Evolutionary conservation across 2,113 vertebrate species (phyloP).

Genomic region (Sphyrna mokarran): DNA sequence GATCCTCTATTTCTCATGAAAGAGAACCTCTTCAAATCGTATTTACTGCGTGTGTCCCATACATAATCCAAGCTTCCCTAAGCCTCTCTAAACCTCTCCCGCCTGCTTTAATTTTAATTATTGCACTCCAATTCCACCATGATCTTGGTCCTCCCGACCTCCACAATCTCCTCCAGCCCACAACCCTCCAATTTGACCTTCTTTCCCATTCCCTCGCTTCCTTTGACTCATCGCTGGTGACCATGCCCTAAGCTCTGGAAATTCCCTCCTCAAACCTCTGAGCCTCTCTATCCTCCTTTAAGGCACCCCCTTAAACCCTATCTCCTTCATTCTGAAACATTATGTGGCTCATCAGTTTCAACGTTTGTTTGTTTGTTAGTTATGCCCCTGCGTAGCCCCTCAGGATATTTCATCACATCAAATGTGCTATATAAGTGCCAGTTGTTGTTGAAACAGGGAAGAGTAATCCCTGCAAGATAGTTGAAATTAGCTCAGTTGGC

Average conservation of each 20-base stretch:
- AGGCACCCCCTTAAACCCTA: too few species aligned
- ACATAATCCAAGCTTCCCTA: neutral
- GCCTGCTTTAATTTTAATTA: neutral
- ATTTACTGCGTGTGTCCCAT: neutral
- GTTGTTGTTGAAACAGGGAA: neutral
- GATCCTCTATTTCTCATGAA: neutral
- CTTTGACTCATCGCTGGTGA: neutral
- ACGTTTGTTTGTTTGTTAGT: too few species aligned
- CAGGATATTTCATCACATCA: neutral
- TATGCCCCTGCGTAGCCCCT: too few species aligned
- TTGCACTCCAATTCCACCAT: neutral
- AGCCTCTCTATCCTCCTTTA: neutral
- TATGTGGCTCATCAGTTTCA: too few species aligned
- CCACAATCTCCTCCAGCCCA: neutral
- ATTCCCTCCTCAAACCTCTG: too few species aligned
- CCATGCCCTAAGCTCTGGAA: neutral
- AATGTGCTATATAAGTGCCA: neutral
- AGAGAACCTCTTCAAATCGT: neutral
- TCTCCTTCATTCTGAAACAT: too few species aligned
- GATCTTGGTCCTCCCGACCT: neutral
- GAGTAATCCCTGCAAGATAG: neutral
- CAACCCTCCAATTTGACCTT: neutral
- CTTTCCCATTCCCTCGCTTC: neutral
- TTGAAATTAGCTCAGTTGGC: too few species aligned
- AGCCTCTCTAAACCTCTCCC: neutral